Evolutionary conservation across 2,797 vertebrate genomes (phyloP), one percentile per base, ranked within the genome.

Genomic region (Lepus oiostolus): DNA sequence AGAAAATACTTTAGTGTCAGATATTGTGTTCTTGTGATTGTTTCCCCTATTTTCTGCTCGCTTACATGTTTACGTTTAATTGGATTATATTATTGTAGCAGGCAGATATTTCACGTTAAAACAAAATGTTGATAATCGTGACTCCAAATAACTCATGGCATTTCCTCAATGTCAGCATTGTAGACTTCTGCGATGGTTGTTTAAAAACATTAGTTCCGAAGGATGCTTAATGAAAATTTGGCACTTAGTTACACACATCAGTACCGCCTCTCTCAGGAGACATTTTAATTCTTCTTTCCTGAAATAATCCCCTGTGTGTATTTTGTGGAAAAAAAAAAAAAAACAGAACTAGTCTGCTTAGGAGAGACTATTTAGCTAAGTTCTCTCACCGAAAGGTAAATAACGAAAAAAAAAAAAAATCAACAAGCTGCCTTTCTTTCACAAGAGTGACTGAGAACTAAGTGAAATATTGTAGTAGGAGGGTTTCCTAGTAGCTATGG

Each of bases 151-250:
- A 60, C 16, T 50, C 30, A 52, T 47, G 11, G 22, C 2, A 16
- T 80, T 32, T 58, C 21, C 8, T 91, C 32, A 35, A 1, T 85
- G 11, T 65, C 54, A 58, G 54, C 54, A 58, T 58, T 76, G 19
- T 50, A 87, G 0, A 88, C 28, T 7, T 87, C 14, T 80, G 50
- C 79, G n/a, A 47, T 0, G 7, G 38, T 22, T 81, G 3, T 47
- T 83, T 87, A 26, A 63, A 74, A 83, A 84, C 17, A 52, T 24
- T 1, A 90, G 32, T 92, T 92, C 16, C 50, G 6, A 54, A 85
- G 7, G 28, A 52, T 54, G 19, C 6, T 14, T 87, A 92, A 93
- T 94, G 93, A 90, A 83, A 76, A 81, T 63, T 74, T 85, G 68
- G 35, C 5, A 14, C 90, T 38, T 28, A 3, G 0, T 0, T 60